These are phyloP conservation scores for Nephila pilipes DNA, from an alignment of 1,140 invertebrate genomes.

Conservation along the genomic window DNA sequence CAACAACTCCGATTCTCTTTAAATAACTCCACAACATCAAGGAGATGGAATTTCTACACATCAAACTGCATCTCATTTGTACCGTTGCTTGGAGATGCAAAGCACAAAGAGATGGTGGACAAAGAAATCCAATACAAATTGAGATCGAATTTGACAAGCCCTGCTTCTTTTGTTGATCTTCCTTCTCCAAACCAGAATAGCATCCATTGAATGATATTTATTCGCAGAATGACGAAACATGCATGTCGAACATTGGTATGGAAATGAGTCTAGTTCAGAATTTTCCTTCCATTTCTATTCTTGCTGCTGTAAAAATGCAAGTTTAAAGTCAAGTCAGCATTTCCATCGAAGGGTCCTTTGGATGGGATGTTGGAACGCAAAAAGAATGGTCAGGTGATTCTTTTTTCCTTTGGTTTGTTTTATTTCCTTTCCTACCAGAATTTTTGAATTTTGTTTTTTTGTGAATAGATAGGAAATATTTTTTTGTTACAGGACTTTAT, in stretches of 20 bases:
- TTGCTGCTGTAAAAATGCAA: constrained; percentile 17
- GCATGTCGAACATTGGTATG: constrained; percentile 69
- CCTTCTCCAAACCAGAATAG: constrained; percentile 5
- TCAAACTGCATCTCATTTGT: constrained; percentile 49
- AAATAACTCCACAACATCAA: constrained; percentile 5
- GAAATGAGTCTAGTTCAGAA: constrained; percentile 58
- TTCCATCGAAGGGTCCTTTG: neutral
- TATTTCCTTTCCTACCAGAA: neutral
- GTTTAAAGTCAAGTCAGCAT: constrained; percentile 67
- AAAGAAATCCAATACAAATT: constrained; percentile 40
- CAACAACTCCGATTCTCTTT: neutral
- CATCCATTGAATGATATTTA: constrained; percentile 51
- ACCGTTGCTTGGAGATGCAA: neutral
- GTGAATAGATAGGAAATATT: neutral
- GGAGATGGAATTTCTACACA: neutral
- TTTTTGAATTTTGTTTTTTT: neutral
- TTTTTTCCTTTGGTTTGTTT: neutral
- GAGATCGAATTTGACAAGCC: constrained; percentile 48
- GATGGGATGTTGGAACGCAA: constrained; percentile 5
- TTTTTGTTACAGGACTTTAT: neutral
- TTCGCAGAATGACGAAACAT: constrained; percentile 57
- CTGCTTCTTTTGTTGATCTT: neutral
- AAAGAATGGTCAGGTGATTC: constrained; percentile 30
- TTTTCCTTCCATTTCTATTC: constrained; percentile 40
- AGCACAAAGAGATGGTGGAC: constrained; percentile 13